Evolutionary conservation across 2,888 invertebrate species (phyloP), one percentile per base, ranked within the genome.

Genomic region (Caenorhabditis sp.): DNA sequence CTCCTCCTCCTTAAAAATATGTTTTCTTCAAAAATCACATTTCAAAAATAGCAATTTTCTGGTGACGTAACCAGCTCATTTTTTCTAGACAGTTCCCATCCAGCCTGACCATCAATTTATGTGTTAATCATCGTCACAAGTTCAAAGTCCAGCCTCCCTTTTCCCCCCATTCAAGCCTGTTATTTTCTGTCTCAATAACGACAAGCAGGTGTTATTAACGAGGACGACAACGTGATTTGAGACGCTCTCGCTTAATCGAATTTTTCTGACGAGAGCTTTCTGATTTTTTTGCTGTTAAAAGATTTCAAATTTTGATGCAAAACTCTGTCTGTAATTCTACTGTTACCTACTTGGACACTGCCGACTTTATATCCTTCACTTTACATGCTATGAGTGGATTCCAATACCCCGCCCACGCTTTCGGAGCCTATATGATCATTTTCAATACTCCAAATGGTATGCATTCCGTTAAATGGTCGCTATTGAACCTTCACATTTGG

Each of bases 401-500:
- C 22, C 59, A 72, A 19, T 59, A 59, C n/a, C 72, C 72, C 3
- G 28, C 59, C 2, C 58, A 72, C 28, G 1, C 59, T 6, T 72
- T 72, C 24, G 72, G 72, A 8, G 72, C 59, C 14, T 59, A 35
- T 24, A 47, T 72, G 35, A 72, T 72, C 6, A 47, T 72, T 31
- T 72, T 59, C n/a, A 54, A 59, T 14, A 72, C 72, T 5, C 72
- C 72, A 1, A n/a, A 41, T 8, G 47, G 59, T n/a, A 72, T 72
- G 72, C n/a, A 44, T 47, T 72, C 72, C 8, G 72, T 72, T 0
- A 72, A 72, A 22, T 59, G 59, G 72, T 49, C 72, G 4, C 44
- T 72, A 16, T 59, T 72, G n/a, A 72, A 49, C 7, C 31, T 72
- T 5, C 72, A 72, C 16, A 10, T 72, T 16, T 72, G 72, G 72